phyloP scores from a whole-genome alignment of 2,113 vertebrate genomes.

The Syrrhaptes paradoxus region DNA sequence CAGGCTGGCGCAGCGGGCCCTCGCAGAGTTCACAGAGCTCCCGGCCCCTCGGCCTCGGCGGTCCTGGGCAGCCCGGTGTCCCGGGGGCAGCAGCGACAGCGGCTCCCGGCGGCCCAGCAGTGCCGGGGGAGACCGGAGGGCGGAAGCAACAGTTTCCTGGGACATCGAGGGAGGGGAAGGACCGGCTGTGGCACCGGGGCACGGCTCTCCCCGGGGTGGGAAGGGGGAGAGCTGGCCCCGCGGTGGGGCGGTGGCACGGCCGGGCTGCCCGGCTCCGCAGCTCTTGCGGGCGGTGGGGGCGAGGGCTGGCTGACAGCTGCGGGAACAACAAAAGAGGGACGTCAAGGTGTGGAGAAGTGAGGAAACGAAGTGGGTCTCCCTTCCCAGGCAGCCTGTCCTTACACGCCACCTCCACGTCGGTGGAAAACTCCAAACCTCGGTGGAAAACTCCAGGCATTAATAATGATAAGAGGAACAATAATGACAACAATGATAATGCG shows the following conservation, averaged over 20 bases:
- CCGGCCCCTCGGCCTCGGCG: neutral
- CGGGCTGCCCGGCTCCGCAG: neutral
- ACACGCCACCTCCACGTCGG: neutral
- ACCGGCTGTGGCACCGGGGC: neutral
- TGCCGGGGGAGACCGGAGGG: neutral
- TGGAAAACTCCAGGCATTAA: neutral
- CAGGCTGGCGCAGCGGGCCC: neutral
- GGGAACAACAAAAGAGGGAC: neutral
- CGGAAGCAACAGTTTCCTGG: constrained; percentile 30
- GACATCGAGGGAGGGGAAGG: neutral
- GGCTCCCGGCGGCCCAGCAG: neutral
- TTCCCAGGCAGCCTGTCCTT: neutral
- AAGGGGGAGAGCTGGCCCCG: neutral
- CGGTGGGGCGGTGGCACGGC: neutral
- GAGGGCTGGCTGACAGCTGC: neutral
- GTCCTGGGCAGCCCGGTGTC: neutral
- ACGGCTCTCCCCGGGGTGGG: neutral
- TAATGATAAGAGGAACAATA: neutral
- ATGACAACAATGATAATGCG: neutral
- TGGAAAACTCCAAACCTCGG: constrained; percentile 17
- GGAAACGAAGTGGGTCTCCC: neutral
- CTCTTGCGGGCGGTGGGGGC: neutral
- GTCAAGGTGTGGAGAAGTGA: neutral
- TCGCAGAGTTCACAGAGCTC: neutral
- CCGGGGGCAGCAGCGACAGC: neutral